phyloP scores from a whole-genome alignment of 2,888 invertebrate species.

The Elysia crispata region DNA sequence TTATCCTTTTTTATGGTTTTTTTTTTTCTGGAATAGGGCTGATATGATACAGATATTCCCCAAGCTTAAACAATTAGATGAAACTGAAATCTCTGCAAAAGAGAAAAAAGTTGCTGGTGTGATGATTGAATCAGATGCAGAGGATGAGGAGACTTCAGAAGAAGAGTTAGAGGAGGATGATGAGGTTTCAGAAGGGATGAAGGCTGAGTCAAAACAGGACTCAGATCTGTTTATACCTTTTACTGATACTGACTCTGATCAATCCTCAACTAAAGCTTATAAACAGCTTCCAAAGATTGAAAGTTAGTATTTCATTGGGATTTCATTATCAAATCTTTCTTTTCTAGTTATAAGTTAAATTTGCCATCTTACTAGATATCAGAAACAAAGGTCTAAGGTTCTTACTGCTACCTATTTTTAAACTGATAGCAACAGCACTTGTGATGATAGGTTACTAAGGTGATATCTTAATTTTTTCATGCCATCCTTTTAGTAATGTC shows the following conservation, averaged over 20 bases:
- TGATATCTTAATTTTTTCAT: no score
- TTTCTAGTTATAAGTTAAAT: no score
- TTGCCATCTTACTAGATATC: no score
- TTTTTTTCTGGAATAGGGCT: slow-evolving; percentile 56
- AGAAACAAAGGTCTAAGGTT: no score
- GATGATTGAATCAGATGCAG: slow-evolving; percentile 52
- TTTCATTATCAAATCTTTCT: no score
- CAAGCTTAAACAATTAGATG: slow-evolving; percentile 67
- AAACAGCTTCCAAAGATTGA: slow-evolving; percentile 45
- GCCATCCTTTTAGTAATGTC: no score
- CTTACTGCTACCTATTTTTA: no score
- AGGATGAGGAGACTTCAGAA: slow-evolving; percentile 30
- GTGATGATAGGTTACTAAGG: no score
- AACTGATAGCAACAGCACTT: no score
- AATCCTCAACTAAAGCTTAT: slow-evolving; percentile 1
- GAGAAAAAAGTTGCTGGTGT: slow-evolving; percentile 64
- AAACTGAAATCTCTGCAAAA: slow-evolving; percentile 58
- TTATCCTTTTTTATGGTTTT: no score
- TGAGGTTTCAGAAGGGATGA: slow-evolving; percentile 28
- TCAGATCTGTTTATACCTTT: not conserved
- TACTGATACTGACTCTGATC: not conserved
- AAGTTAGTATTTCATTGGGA: slow-evolving; percentile 13
- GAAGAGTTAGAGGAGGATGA: slow-evolving; percentile 26
- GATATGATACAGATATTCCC: slow-evolving; percentile 57
- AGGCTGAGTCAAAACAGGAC: not conserved